Conservation (phyloP, 2,888 invertebrate species). For the Plagodis dolabraria region DNA sequence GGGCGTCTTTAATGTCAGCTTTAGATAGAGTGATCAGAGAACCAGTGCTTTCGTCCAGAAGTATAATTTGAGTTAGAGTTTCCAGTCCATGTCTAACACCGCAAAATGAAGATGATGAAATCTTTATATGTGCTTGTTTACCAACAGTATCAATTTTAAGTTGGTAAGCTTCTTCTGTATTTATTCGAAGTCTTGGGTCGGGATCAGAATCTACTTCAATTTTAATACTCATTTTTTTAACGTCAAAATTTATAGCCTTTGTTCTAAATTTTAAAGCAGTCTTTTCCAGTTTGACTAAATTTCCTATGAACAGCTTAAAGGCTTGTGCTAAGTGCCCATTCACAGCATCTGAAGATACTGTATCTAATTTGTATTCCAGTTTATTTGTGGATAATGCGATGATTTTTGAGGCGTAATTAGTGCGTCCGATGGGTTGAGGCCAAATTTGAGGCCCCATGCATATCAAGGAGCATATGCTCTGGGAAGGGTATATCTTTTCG, state of each 20-base stretch:
- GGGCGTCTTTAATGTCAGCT: conserved; percentile 89
- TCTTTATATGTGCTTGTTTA: conserved; percentile 78
- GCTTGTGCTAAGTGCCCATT: conserved; percentile 67
- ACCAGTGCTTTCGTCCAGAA: conserved; percentile 88
- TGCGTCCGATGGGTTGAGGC: conserved; percentile 90
- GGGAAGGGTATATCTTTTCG: conserved; percentile 60
- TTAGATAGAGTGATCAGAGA: conserved; percentile 86
- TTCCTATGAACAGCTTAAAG: conserved; percentile 77
- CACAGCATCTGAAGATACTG: conserved; percentile 61
- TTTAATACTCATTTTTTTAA: conserved; percentile 65
- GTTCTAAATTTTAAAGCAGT: conserved; percentile 50
- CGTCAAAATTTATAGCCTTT: conserved; percentile 40
- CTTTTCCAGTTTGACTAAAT: conserved; percentile 74
- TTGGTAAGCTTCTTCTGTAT: conserved; percentile 89
- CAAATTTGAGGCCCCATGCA: conserved; percentile 89
- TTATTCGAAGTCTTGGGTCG: conserved; percentile 84
- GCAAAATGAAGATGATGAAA: conserved; percentile 86
- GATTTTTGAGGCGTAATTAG: conserved; percentile 85
- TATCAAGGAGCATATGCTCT: conserved; percentile 88
- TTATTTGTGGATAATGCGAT: conserved; percentile 82
- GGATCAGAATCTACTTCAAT: conserved; percentile 82
- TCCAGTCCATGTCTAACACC: conserved; percentile 91
- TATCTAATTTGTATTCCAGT: conserved; percentile 76
- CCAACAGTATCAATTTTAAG: conserved; percentile 78
- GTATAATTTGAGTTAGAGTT: conserved; percentile 89